These are phyloP conservation scores for Apoderus coryli DNA, from an alignment of 2,888 invertebrate species.

Conservation along the genomic window DNA sequence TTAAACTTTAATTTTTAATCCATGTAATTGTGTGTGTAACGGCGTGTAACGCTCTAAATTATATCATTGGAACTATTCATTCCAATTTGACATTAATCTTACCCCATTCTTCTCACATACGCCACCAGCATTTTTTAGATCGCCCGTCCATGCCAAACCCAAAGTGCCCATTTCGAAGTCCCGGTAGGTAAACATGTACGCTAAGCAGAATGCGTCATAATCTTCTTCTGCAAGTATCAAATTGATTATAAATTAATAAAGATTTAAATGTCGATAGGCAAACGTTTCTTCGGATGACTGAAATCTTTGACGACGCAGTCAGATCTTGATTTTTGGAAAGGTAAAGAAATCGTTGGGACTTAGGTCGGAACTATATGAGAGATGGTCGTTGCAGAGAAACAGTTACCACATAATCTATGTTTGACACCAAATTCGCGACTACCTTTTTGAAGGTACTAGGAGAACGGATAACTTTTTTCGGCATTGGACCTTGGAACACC, in stretches of 20 bases:
- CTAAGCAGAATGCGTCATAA: conserved; percentile 95
- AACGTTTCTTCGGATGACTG: too few relatives aligned
- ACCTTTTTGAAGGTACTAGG: too few relatives aligned
- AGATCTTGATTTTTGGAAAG: conserved; percentile 3
- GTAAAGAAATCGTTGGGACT: too few relatives aligned
- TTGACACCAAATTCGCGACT: too few relatives aligned
- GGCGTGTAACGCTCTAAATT: background rate
- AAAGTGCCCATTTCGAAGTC: conserved; percentile 93
- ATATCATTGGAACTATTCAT: background rate
- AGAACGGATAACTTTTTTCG: too few relatives aligned
- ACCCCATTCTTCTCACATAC: conserved; percentile 96
- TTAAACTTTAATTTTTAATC: too few relatives aligned
- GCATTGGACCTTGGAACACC: too few relatives aligned
- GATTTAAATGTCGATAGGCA: too few relatives aligned
- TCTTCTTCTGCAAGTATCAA: conserved; percentile 74
- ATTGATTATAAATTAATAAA: too few relatives aligned
- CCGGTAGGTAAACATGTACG: conserved; percentile 96
- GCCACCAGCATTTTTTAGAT: conserved; percentile 90
- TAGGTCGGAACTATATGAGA: too few relatives aligned
- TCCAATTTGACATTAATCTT: conserved; percentile 37
- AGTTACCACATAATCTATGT: too few relatives aligned
- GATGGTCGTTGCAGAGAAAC: too few relatives aligned
- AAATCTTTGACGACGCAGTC: background rate
- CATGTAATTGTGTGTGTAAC: background rate
- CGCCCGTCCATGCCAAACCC: conserved; percentile 96